phyloP scores from a whole-genome alignment of 2,797 vertebrate species.

The Cossypha caffra region DNA sequence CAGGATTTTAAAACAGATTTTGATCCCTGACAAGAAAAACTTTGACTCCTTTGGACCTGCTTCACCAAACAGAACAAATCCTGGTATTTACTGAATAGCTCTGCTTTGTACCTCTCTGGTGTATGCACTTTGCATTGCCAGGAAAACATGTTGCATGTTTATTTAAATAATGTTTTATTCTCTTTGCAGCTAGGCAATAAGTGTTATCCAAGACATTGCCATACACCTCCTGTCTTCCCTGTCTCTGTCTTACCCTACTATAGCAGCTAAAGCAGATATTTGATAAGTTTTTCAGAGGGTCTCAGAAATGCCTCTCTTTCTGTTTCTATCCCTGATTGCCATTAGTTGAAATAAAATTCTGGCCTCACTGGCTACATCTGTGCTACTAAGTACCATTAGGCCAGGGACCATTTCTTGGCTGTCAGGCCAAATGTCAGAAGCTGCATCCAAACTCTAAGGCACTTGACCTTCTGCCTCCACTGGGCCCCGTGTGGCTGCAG shows the following conservation, averaged over 20 bases:
- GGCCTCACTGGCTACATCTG: background rate
- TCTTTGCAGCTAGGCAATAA: background rate
- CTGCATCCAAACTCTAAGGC: background rate
- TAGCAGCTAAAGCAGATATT: background rate
- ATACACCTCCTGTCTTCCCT: background rate
- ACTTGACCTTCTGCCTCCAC: background rate
- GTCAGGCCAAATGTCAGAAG: background rate
- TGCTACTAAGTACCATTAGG: background rate
- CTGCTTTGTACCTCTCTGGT: background rate
- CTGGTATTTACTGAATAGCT: background rate
- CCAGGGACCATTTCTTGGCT: background rate
- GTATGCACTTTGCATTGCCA: background rate
- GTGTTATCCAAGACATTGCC: background rate
- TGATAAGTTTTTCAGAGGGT: background rate
- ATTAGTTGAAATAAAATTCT: background rate
- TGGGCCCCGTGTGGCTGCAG: background rate
- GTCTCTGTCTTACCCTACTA: background rate
- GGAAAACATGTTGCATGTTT: background rate
- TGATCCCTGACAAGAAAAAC: background rate
- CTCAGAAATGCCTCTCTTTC: background rate
- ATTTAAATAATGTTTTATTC: background rate
- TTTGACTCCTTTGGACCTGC: fast-evolving
- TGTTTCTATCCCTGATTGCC: background rate
- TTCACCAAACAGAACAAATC: background rate
- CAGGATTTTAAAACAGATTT: background rate